Evolutionary conservation across 2,888 invertebrate genomes (phyloP).

Genomic region (Eilema depressum): DNA sequence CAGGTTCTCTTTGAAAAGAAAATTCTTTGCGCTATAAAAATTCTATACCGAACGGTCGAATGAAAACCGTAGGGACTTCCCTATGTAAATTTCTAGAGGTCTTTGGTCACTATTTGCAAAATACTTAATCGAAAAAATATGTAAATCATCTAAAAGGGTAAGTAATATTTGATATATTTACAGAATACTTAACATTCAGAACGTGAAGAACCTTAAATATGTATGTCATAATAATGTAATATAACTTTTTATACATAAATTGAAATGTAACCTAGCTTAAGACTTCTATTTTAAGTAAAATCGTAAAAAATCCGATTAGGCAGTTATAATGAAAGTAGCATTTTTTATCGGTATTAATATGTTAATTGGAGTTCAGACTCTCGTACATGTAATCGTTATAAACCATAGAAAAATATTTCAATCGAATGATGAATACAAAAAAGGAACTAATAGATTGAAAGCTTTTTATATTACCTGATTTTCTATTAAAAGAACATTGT

Average conservation of each 20-base stretch:
- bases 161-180: background rate
- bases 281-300: too few relatives aligned
- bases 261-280: too few relatives aligned
- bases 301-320: too few relatives aligned
- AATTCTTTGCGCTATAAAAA: constrained; percentile 29
- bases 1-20: constrained; percentile 30
- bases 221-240: too few relatives aligned
- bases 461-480: background rate
- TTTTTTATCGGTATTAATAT: too few relatives aligned
- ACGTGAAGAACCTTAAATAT: too few relatives aligned
- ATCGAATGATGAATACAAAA: background rate
- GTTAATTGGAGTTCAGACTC: background rate
- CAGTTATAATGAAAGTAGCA: too few relatives aligned
- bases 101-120: background rate
- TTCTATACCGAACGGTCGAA: constrained; percentile 18
- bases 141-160: background rate
- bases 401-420: background rate
- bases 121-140: background rate
- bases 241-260: too few relatives aligned
- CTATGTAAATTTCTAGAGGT: constrained; percentile 1
- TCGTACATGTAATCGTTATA: background rate
- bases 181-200: background rate
- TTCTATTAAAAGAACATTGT: too few relatives aligned
- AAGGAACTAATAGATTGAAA: background rate
- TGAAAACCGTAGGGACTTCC: constrained; percentile 12